Base-by-base conservation (phyloP, 2,888 invertebrate genomes). In the Pandemis cinnamomeana region DNA sequence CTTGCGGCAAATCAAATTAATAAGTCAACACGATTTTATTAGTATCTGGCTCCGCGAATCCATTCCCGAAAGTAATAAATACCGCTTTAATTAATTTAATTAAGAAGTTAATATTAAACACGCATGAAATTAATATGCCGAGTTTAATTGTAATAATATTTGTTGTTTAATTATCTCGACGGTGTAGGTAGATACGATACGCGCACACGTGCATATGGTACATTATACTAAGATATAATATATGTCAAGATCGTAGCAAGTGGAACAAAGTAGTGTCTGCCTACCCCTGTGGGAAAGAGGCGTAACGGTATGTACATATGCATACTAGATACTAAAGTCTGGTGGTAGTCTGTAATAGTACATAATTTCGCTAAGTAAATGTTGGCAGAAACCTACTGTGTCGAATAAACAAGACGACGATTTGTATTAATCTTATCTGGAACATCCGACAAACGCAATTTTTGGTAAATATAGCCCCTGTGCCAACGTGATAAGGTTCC, bases 381-480 rank as follows among this genome's bases (percentile, higher is more conserved):
- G 68, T 27, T 48, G 27, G 42, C 67, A 13, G 53, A 20, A 71
- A 58, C 6, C n/a, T 41, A 69, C 41, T 63, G 61, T 27, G 58
- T 42, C 41, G 42, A 64, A 60, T 64, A 64, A 64, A 64, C 51
- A 68, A 20, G 42, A 41, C 13, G 41, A 58, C 48, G 63, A 69
- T 60, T 73, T 69, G 27, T 69, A 20, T 20, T 27, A 58, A 68
- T 73, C 69, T 73, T 69, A 73, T 73, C 72, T 42, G 42, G 13
- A 73, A 63, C 72, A 64, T 67, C 53, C 67, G 69, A 58, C 72
- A 51, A 7, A 48, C 60, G 51, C n/a, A 60, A 11, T 7, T 6
- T n/a, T 48, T 1, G 4, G 2, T 41, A 11, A 69, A 68, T 60
- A 48, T 64, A 15, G n/a, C 11, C 27, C 58, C n/a, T 69, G 60